phyloP scores from a whole-genome alignment of 1,140 invertebrate genomes.

The Brachionus manjavacas region DNA sequence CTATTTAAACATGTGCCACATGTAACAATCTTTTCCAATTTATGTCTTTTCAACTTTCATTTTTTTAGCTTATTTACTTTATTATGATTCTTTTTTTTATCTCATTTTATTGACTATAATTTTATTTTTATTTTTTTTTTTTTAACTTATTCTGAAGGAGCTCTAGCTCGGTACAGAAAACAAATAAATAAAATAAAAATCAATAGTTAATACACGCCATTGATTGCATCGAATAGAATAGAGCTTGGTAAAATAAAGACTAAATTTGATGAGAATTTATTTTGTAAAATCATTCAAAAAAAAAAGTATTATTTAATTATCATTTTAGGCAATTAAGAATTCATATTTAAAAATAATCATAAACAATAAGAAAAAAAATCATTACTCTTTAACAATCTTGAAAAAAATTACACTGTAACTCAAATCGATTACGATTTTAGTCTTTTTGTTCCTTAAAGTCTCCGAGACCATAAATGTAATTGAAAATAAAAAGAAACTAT shows the following conservation, averaged over 20 bases:
- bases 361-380: neutral
- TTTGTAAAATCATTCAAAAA: neutral
- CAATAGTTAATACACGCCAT: neutral
- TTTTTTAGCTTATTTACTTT: no score
- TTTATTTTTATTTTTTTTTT: no score
- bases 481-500: neutral
- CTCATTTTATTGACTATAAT: no score
- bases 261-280: neutral
- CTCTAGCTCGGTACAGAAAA: no score
- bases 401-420: slow-evolving; percentile 13
- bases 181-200: no score
- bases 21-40: no score
- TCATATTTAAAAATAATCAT: neutral
- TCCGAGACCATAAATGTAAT: neutral
- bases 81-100: no score
- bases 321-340: neutral
- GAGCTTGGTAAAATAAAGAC: neutral
- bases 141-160: no score
- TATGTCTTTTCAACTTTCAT: no score
- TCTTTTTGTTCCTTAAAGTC: neutral
- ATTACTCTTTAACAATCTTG: neutral
- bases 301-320: neutral
- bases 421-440: neutral
- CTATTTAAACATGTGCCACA: no score
- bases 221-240: neutral